Base-by-base conservation (phyloP, 2,797 vertebrate genomes). In the Hippopotamyrus pictus region DNA sequence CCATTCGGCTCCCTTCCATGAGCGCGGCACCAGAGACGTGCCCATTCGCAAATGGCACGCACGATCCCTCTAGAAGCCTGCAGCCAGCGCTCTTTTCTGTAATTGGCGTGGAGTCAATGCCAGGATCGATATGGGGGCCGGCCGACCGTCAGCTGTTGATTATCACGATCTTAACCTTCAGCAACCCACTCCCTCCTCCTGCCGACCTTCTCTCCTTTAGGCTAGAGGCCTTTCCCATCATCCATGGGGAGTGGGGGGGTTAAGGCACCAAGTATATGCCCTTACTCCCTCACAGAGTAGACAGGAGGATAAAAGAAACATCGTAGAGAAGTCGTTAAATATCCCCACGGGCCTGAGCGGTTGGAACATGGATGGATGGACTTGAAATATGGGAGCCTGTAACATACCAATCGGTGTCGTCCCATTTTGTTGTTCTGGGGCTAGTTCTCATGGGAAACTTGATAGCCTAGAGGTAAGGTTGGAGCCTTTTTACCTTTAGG, bases 101-200 rank as follows among this genome's bases (percentile, higher is more conserved):
- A 87, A 87, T 87, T 87, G 86, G 33, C 37, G 0, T 33, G 19
- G n/a, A 65, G 17, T 62, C 29, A 25, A 62, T 62, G 37, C 5
- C 37, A 44, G 53, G 86, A 87, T 87, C 86, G 37, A 87, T 87
- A 62, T 17, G n/a, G 19, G 41, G 86, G 57, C 53, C 90, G 91
- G 83, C 91, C 89, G 92, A 92, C 92, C 92, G 89, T 94, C 91
- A 62, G 86, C 90, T 91, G 82, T 25, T 92, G 92, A 91, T 93
- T 93, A 95, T 95, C 93, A 91, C 90, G 73, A 33, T 89, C 91
- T 93, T 95, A 94, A 95, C 94, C 94, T 95, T 95, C 93, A 93
- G 89, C 90, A 44, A 85, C 46, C 48, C 25, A 33, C 25, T 69
- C 62, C 62, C 62, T 69, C 11, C 62, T n/a, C 37, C 11, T 7